phyloP scores from a whole-genome alignment of 2,888 invertebrate genomes.

The Drosophila gaucha region DNA sequence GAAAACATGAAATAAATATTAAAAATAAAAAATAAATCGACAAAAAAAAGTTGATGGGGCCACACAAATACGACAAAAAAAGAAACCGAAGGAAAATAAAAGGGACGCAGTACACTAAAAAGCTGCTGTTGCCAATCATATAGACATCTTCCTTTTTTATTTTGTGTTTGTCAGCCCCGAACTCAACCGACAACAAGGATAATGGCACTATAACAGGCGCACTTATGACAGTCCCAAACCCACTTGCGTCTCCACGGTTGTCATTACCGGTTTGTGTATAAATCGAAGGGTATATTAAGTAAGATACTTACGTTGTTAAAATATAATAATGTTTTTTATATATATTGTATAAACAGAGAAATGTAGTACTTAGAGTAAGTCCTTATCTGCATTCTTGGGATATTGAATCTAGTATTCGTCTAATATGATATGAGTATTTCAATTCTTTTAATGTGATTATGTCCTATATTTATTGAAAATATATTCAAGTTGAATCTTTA shows the following conservation, averaged over 20 bases:
- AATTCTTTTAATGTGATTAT: too few species aligned
- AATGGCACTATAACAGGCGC: constrained; percentile 58
- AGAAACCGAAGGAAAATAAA: constrained; percentile 33
- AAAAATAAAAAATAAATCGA: constrained; percentile 54
- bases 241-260: constrained; percentile 8
- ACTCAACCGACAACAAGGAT: constrained; percentile 51
- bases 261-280: constrained; percentile 22
- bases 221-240: constrained; percentile 48
- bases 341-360: too few species aligned
- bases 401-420: too few species aligned
- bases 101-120: constrained; percentile 67
- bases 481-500: too few species aligned
- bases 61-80: constrained; percentile 39
- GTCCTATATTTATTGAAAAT: too few species aligned
- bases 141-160: constrained; percentile 37
- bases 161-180: constrained; percentile 40
- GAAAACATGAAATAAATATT: constrained; percentile 70
- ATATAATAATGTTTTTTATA: background rate
- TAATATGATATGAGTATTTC: too few species aligned
- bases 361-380: too few species aligned
- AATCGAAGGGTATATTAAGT: constrained; percentile 10
- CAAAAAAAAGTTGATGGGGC: constrained; percentile 56
- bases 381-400: too few species aligned
- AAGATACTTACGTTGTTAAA: background rate
- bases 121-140: constrained; percentile 80